Base-by-base conservation (phyloP, 2,113 vertebrate species). In the Neoarius graeffei region DNA sequence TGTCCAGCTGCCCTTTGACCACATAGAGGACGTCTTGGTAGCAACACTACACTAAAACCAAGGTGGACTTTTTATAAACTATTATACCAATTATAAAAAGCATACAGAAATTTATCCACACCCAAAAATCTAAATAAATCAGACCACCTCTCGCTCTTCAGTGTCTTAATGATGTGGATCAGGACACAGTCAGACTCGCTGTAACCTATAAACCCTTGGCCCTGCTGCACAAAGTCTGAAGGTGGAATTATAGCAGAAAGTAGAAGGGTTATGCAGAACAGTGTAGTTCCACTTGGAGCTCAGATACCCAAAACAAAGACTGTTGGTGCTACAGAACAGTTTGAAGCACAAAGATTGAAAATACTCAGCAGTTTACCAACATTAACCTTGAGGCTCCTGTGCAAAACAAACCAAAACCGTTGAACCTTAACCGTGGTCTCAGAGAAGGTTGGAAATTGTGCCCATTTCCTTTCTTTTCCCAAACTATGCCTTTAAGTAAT, bases 401-500 rank as follows among this genome's bases (percentile, higher is more conserved):
- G 50, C 74, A 54, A n/a, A 77, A n/a, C 3, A n/a, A 17, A 27
- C 6, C 27, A 7, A 57, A 57, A 77, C 52, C 19, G 19, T 42
- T 11, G 4, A 2, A 25, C 23, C 11, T n/a, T 30, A 30, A 81
- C 4, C n/a, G 5, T 9, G 7, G n/a, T 57, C n/a, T 10, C 4
- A 17, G 17, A 35, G 42, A 42, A 42, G 4, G 15, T 35, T 14
- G 15, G 30, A 76, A 76, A n/a, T 5, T 13, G 23, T 5, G 6
- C 14, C 23, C 2, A 1, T n/a, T 79, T 27, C 7, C 77, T 56
- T 30, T 56, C 27, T 48, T 25, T 57, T 14, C 11, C 42, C n/a
- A 25, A 15, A n/a, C 42, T 20, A 48, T 19, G 48, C 17, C n/a
- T 52, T 67, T 23, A 73, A 54, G 52, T 59, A 57, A 92, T 91